Evolutionary conservation across 2,113 vertebrate species (phyloP).

Genomic region (Nannobrachium achirus): DNA sequence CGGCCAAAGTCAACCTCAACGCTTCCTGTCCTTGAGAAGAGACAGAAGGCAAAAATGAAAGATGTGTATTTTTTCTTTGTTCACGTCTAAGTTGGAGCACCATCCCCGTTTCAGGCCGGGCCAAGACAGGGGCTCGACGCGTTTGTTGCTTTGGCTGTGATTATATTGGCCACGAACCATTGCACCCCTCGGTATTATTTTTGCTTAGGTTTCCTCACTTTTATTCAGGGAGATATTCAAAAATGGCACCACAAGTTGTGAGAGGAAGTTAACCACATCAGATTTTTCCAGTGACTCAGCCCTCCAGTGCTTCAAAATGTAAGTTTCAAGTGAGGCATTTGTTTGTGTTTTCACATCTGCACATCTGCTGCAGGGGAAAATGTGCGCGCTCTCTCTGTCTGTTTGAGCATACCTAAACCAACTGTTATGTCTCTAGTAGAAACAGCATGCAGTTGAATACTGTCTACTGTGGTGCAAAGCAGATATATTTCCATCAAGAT

Average conservation of each 20-base stretch:
- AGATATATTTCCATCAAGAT: not conserved
- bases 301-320: constrained; percentile 38
- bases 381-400: not conserved
- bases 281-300: constrained; percentile 49
- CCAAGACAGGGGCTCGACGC: constrained; percentile 48
- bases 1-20: constrained; percentile 65
- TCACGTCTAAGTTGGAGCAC: constrained; percentile 35
- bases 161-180: constrained; percentile 54
- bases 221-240: constrained; percentile 22
- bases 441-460: not conserved
- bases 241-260: constrained; percentile 35
- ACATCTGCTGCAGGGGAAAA: constrained; percentile 39
- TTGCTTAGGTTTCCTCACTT: constrained; percentile 51
- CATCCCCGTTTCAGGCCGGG: constrained; percentile 42
- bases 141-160: constrained; percentile 53
- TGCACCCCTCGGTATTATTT: constrained; percentile 42
- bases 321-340: constrained; percentile 25
- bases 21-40: constrained; percentile 57
- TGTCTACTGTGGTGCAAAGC: not conserved
- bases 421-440: constrained; percentile 2
- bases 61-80: constrained; percentile 62
- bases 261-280: constrained; percentile 14
- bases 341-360: constrained; percentile 50
- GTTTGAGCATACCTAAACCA: not conserved
- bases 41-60: constrained; percentile 46